A percentile compares a stretch with the other conserved stretches of the same genome.
These are phyloP conservation scores for Rhinophrynus dorsalis DNA, from an alignment of 2,797 vertebrate genomes.

Conservation along the genomic window DNA sequence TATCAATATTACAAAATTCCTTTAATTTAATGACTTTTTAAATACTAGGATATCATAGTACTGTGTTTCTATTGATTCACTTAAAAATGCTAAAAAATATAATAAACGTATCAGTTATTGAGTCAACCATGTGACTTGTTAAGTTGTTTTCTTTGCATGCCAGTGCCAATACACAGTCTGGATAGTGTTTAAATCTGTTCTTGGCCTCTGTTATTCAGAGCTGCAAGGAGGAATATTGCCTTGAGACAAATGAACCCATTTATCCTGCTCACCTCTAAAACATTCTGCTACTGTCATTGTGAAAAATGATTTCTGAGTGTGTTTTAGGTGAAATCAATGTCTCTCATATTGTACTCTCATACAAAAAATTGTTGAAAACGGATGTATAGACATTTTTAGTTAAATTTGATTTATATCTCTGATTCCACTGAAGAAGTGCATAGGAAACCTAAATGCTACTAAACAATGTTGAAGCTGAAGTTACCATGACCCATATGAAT, in stretches of 20 bases:
- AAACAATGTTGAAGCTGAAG: background rate
- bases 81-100: too few relatives aligned
- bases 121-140: too few relatives aligned
- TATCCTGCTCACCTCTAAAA: slow-evolving; percentile 8
- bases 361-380: slow-evolving; percentile 11
- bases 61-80: too few relatives aligned
- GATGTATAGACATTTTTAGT: slow-evolving; percentile 18
- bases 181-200: background rate
- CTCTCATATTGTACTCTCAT: slow-evolving; percentile 1
- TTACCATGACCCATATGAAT: too few relatives aligned
- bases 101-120: too few relatives aligned
- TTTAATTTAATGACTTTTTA: too few relatives aligned
- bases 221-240: background rate
- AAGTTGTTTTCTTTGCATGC: too few relatives aligned
- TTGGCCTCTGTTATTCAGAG: background rate
- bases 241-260: slow-evolving; percentile 32
- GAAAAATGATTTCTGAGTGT: slow-evolving; percentile 30
- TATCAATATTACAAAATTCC: too few relatives aligned
- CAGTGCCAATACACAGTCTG: background rate
- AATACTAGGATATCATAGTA: too few relatives aligned
- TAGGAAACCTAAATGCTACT: background rate
- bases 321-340: slow-evolving; percentile 22
- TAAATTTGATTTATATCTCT: slow-evolving; percentile 20
- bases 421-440: background rate
- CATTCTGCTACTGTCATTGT: slow-evolving; percentile 29